Evolutionary conservation across 1,140 invertebrate species (phyloP).

Genomic region (Papilio aristodemus): DNA sequence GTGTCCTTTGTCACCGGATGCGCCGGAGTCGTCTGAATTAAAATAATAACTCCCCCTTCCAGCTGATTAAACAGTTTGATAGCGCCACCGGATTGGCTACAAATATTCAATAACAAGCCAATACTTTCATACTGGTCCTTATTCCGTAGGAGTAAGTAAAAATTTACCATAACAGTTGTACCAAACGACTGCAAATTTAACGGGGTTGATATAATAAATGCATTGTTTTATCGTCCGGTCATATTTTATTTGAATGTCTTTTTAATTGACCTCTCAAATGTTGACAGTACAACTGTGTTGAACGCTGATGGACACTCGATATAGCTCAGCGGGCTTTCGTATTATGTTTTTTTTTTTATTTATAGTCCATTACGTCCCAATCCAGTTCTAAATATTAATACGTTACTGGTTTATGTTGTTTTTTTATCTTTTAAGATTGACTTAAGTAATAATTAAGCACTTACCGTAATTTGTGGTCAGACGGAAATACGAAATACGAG

Average conservation of each 20-base stretch:
- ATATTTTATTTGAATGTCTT: constrained; percentile 45
- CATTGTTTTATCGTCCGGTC: constrained; percentile 40
- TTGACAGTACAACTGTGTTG: constrained; percentile 14
- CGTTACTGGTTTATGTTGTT: not conserved
- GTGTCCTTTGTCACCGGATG: constrained; percentile 44
- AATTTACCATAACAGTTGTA: constrained; percentile 33
- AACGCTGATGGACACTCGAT: constrained; percentile 27
- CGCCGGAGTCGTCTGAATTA: constrained; percentile 38
- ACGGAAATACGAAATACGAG: no score
- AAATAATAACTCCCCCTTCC: constrained; percentile 42
- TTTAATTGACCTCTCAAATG: constrained; percentile 51
- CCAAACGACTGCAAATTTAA: constrained; percentile 37
- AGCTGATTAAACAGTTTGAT: constrained; percentile 53
- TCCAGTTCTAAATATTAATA: not conserved
- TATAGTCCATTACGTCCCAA: not conserved
- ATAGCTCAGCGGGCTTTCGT: not conserved
- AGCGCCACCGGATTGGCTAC: constrained; percentile 39
- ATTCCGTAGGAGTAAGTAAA: constrained; percentile 32
- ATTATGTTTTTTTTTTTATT: not conserved
- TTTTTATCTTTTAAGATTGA: no score
- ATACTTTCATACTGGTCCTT: constrained; percentile 26
- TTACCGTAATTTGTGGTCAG: no score
- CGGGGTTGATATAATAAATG: constrained; percentile 25
- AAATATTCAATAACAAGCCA: not conserved
- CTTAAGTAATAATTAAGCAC: no score